These are phyloP conservation scores for Lepidotrigona ventralis DNA, from an alignment of 1,140 invertebrate genomes.

Conservation along the genomic window DNA sequence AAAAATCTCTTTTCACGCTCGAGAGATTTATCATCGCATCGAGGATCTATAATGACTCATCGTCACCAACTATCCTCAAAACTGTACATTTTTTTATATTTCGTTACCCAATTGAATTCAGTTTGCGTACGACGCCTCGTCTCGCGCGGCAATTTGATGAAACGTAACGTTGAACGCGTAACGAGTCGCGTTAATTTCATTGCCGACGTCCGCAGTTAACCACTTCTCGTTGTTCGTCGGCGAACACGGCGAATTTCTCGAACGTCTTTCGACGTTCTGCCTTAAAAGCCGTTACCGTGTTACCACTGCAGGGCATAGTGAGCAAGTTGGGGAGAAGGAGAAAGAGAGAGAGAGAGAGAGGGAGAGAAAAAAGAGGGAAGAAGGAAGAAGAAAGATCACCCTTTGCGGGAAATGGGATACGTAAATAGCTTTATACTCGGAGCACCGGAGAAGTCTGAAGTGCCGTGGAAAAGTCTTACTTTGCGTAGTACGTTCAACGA, in stretches of 20 bases:
- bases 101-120: too few species aligned
- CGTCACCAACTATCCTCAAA: too few species aligned
- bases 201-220: slow-evolving; percentile 1
- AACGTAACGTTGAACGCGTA: not conserved
- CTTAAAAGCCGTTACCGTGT: not conserved
- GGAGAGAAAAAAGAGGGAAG: not conserved
- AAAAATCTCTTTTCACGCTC: too few species aligned
- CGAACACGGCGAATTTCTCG: slow-evolving; percentile 25
- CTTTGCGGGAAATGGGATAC: slow-evolving; percentile 36
- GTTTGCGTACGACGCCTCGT: too few species aligned
- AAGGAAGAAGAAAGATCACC: slow-evolving; percentile 14
- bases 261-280: slow-evolving; percentile 22
- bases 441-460: slow-evolving; percentile 37
- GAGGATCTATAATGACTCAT: too few species aligned
- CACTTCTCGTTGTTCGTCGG: slow-evolving; percentile 24
- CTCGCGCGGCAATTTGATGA: not conserved
- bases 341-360: too few species aligned
- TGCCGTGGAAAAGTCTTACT: slow-evolving; percentile 42
- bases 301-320: not conserved
- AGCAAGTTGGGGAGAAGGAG: too few species aligned
- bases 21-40: too few species aligned
- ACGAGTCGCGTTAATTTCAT: slow-evolving; percentile 19
- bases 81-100: too few species aligned
- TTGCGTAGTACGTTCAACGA: slow-evolving; percentile 31
- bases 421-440: slow-evolving; percentile 45